phyloP scores from a whole-genome alignment of 1,140 invertebrate genomes.

The Achatina immaculata region DNA sequence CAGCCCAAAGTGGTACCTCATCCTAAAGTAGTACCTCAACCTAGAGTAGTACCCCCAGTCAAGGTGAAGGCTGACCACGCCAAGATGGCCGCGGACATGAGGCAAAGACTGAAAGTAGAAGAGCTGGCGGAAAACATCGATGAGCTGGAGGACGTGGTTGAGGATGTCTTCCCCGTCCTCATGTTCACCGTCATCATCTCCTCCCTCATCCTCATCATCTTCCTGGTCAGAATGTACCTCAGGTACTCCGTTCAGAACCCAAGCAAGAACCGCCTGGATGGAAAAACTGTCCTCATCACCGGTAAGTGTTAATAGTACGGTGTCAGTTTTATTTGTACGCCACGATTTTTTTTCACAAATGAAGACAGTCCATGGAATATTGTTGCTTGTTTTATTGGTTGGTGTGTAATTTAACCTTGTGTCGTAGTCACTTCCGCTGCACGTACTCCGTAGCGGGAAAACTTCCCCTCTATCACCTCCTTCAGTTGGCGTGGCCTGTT shows the following conservation, averaged over 20 bases:
- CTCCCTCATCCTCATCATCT: conserved; percentile 50
- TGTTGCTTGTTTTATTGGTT: no score
- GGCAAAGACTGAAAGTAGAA: conserved; percentile 43
- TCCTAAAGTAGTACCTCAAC: not conserved
- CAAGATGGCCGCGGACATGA: conserved; percentile 38
- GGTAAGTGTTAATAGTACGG: conserved; percentile 45
- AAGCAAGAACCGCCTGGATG: conserved; percentile 56
- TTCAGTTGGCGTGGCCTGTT: no score
- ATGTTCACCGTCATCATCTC: conserved; percentile 48
- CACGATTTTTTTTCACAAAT: no score
- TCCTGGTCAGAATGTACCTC: conserved; percentile 57
- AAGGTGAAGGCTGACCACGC: conserved; percentile 20
- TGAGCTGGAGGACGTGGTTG: conserved; percentile 44
- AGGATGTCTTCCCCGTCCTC: conserved; percentile 47
- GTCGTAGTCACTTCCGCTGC: no score
- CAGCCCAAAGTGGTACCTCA: not conserved
- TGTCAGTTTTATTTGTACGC: no score
- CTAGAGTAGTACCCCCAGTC: not conserved
- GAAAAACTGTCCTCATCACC: conserved; percentile 64
- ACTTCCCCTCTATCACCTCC: no score
- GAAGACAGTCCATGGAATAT: no score
- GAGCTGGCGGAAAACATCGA: conserved; percentile 51
- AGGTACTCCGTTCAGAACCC: conserved; percentile 53
- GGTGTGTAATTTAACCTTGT: no score
- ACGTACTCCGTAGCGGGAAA: no score